Base-by-base conservation (phyloP, 2,888 invertebrate genomes). In the Boloria euphrosyne region DNA sequence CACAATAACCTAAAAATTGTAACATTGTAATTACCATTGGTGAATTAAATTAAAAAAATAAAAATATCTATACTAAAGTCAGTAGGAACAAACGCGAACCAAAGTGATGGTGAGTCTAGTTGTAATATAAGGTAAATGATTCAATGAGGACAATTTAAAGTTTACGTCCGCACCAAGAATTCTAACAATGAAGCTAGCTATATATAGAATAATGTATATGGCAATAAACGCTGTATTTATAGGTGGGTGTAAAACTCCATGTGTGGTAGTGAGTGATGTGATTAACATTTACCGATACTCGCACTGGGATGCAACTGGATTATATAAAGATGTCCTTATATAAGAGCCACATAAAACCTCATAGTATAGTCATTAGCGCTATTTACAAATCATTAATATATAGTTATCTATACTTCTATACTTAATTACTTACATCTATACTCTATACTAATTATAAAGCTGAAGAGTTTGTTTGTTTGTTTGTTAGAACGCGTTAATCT, bases 131-230 rank as follows among this genome's bases (percentile, higher is more conserved):
- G 14, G 31, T 7, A 53, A 52, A 27, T 60, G 59, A 60, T 14
- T 65, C 59, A 65, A 65, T 65, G 50, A 65, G 43, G 43, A 60
- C 50, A 54, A 60, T 60, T 65, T 52, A 16, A 52, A n/a, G 51
- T 63, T 62, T 57, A 54, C 17, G 49, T 46, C 50, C 46, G n/a
- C 13, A 10, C 18, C 55, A 13, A 16, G 60, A 59, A 65, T 59
- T 16, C 38, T 43, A 53, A 54, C 16, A 50, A 46, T 52, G 31
- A 6, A 17, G 31, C 31, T 55, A 16, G 5, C 14, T 59, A 51
- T 57, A 16, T 66, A 43, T 55, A 50, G 60, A 13, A 31, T 50
- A 62, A 38, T 22, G 51, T 47, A 27, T 53, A 46, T 38, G 54
- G 14, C 18, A 31, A 18, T 43, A 50, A 49, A 27, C 7, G 31